Base-by-base conservation (phyloP, 2,797 vertebrate species). In the Myripristis jacobus region DNA sequence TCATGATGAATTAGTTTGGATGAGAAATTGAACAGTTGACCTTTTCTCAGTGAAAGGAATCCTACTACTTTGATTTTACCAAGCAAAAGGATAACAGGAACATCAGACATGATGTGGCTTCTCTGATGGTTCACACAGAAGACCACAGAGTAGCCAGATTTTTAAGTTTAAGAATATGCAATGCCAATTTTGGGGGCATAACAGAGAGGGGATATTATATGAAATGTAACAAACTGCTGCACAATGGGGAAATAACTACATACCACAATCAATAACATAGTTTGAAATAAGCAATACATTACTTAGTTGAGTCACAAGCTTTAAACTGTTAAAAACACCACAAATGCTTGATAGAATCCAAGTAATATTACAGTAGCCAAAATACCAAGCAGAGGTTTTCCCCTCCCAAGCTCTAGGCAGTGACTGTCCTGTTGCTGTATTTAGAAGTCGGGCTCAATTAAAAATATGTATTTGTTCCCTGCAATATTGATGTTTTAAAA, bases 401-500 rank as follows among this genome's bases (percentile, higher is more conserved):
- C 69, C 29, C 38, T 52, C 43, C 21, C 15, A 59, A 21, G 6
- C n/a, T 61, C 36, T 41, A 46, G 3, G 36, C 27, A 22, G 29
- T 62, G 58, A 58, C 46, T 15, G 27, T 66, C 36, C 70, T 43
- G 46, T 62, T 25, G 16, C 50, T 57, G 54, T 48, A 63, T 46
- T 48, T 79, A 52, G 61, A 31, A 54, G 43, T 31, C 21, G 41
- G 61, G 55, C 58, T 9, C 6, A 27, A 38, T 66, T 63, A 52
- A 48, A 41, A 61, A 53, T 58, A 66, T 66, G 25, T 57, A n/a
- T 54, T 52, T 57, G 46, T 69, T 77, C 71, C 44, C 72, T 34
- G 50, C 25, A 73, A 72, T 70, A 21, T 73, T n/a, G 25, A 29
- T 52, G 48, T 15, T 31, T 62, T 44, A 13, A n/a, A 24, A 21